A percentile compares a stretch with the other conserved stretches of the same genome.
phyloP scores from a whole-genome alignment of 2,888 invertebrate species.

The Pemphredon lugubris region DNA sequence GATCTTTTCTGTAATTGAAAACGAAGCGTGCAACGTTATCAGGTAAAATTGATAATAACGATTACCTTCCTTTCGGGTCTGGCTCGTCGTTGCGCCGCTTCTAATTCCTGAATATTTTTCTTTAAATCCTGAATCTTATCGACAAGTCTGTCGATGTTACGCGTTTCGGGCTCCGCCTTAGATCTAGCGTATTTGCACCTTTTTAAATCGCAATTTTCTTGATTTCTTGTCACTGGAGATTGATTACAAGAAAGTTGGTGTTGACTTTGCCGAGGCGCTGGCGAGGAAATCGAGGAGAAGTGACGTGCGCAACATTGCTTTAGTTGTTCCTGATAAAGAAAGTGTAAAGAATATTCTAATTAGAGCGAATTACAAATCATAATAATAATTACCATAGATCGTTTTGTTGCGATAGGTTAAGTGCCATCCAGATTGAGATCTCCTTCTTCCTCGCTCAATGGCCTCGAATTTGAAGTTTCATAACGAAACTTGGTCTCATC shows the following conservation, averaged over 20 bases:
- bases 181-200: conserved; percentile 48
- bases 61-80: conserved; percentile 30
- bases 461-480: not conserved
- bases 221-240: conserved; percentile 1
- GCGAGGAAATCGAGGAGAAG: conserved; percentile 8
- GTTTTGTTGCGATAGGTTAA: no score
- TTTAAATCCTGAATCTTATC: conserved; percentile 61
- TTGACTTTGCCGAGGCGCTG: not conserved
- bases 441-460: not conserved
- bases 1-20: not conserved
- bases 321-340: conserved; percentile 42
- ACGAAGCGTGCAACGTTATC: no score
- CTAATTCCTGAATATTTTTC: conserved; percentile 53
- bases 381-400: no score
- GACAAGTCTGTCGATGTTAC: conserved; percentile 42
- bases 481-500: not conserved
- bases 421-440: conserved; percentile 43
- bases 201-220: conserved; percentile 27
- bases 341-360: no score
- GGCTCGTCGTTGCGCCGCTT: conserved; percentile 18
- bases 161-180: conserved; percentile 44
- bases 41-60: no score
- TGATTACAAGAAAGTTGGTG: no score
- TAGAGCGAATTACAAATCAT: no score
- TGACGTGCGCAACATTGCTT: conserved; percentile 31